These are phyloP conservation scores for Microcebus jonahi DNA, from an alignment of 2,113 vertebrate genomes.

Conservation along the genomic window DNA sequence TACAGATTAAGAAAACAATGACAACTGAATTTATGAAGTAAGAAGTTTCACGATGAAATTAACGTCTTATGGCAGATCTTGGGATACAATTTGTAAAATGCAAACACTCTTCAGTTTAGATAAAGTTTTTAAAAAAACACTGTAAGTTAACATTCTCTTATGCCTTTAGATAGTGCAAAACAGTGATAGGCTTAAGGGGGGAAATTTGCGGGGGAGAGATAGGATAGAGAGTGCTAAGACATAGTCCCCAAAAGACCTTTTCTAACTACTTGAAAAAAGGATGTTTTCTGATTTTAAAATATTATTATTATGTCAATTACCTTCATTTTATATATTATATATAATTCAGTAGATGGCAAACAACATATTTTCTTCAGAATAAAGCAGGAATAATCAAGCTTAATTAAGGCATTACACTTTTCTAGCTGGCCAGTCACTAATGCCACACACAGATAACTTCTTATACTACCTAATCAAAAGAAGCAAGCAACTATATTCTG, in stretches of 20 bases:
- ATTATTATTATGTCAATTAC: conserved; percentile 21
- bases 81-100: conserved; percentile 28
- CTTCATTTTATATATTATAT: conserved; percentile 2
- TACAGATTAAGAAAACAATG: background rate
- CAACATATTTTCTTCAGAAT: conserved; percentile 56
- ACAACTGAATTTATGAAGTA: background rate
- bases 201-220: background rate
- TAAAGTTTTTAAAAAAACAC: conserved; percentile 34
- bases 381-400: conserved; percentile 1
- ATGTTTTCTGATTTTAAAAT: conserved; percentile 36
- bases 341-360: conserved; percentile 31
- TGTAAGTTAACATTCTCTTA: background rate
- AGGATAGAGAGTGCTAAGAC: background rate
- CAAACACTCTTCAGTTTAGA: background rate
- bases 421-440: conserved; percentile 7
- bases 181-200: background rate
- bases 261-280: background rate
- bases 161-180: background rate
- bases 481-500: conserved; percentile 55
- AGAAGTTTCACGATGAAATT: conserved; percentile 2
- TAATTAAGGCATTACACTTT: background rate
- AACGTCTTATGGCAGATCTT: background rate
- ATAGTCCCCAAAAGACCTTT: background rate
- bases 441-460: background rate
- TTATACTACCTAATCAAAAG: conserved; percentile 17